phyloP scores from a whole-genome alignment of 2,888 invertebrate genomes.

The Pammene fasciana region DNA sequence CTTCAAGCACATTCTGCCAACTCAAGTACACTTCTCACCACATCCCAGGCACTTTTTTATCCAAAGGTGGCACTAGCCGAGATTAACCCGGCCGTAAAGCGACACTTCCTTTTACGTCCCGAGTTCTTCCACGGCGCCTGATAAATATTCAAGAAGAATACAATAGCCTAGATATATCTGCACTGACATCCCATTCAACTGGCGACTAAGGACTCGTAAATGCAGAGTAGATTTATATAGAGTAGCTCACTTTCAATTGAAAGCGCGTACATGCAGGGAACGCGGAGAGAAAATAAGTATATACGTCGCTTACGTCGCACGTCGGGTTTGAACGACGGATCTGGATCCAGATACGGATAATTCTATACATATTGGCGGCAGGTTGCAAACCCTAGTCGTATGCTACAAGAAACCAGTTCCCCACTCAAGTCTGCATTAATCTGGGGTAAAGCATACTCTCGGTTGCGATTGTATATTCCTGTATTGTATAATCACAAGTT shows the following conservation, averaged over 20 bases:
- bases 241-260: not conserved
- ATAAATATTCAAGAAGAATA: conserved; percentile 37
- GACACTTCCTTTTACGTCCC: conserved; percentile 28
- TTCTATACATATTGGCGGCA: too few species aligned
- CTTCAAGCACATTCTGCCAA: too few species aligned
- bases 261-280: not conserved
- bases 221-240: not conserved
- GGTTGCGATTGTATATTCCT: too few species aligned
- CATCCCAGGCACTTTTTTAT: not conserved
- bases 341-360: too few species aligned
- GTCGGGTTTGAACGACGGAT: too few species aligned
- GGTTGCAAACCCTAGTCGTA: too few species aligned
- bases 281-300: too few species aligned
- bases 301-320: too few species aligned
- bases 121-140: conserved; percentile 28
- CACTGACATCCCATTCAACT: conserved; percentile 19
- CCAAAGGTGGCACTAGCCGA: conserved; percentile 25
- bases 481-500: too few species aligned
- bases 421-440: too few species aligned
- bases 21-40: not conserved
- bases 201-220: conserved; percentile 20
- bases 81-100: conserved; percentile 36
- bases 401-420: too few species aligned
- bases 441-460: too few species aligned
- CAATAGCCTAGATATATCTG: conserved; percentile 28